Conservation (phyloP, 2,888 invertebrate species). For the Yponomeuta malinellus region DNA sequence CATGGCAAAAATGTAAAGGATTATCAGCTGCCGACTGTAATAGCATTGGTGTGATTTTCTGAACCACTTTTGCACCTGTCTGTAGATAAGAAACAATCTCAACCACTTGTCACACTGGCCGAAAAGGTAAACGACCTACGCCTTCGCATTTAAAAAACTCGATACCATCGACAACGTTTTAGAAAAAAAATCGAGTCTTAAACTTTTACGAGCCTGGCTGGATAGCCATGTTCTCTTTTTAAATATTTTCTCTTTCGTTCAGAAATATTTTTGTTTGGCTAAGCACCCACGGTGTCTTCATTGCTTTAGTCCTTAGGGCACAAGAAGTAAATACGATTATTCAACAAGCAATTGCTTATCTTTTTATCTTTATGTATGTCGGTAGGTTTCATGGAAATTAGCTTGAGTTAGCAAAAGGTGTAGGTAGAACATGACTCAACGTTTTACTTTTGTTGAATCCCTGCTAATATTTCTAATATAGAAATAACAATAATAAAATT, state of each 20-base stretch:
- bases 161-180: conserved; percentile 13
- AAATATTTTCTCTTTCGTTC: background rate
- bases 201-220: background rate
- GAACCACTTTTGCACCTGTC: background rate
- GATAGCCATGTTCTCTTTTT: background rate
- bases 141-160: conserved; percentile 13
- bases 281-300: background rate
- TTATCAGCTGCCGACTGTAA: too few relatives aligned
- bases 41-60: too few relatives aligned
- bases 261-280: background rate
- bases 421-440: too few relatives aligned
- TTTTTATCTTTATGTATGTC: too few relatives aligned
- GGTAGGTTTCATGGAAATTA: too few relatives aligned
- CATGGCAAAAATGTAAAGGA: too few relatives aligned
- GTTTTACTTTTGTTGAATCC: too few relatives aligned
- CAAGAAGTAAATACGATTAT: background rate
- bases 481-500: too few relatives aligned
- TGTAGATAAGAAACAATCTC: background rate
- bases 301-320: background rate
- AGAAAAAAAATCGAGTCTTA: conserved; percentile 4
- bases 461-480: too few relatives aligned
- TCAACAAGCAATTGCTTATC: too few relatives aligned
- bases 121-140: conserved; percentile 16
- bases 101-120: conserved; percentile 17
- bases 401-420: too few relatives aligned